A percentile compares a stretch with the other conserved stretches of the same genome.
Conservation (phyloP, 2,113 vertebrate species). For the Cryptotis parvus region DNA sequence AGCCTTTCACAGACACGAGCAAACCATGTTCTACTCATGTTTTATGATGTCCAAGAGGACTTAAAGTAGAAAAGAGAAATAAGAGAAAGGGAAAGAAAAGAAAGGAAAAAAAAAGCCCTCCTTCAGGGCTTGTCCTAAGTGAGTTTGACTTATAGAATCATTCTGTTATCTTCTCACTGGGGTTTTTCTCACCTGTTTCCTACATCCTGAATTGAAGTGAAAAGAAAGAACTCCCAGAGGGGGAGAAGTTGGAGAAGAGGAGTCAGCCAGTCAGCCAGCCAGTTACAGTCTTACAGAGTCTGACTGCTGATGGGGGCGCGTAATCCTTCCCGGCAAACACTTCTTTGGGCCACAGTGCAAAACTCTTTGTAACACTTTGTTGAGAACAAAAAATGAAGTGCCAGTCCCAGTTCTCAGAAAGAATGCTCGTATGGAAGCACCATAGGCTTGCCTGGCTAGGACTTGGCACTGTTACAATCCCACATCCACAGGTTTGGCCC, state of each 20-base stretch:
- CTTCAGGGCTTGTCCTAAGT: conserved; percentile 29
- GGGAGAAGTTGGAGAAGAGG: background rate
- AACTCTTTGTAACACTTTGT: background rate
- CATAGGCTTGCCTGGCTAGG: background rate
- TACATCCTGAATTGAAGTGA: background rate
- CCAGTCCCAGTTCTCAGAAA: conserved; percentile 1
- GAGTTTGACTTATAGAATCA: conserved; percentile 10
- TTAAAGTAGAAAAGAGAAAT: conserved; percentile 30
- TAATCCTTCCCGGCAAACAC: background rate
- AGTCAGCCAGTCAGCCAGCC: background rate
- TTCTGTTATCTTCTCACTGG: background rate
- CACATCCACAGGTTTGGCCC: background rate
- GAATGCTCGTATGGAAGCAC: background rate
- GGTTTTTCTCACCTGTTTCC: conserved; percentile 29
- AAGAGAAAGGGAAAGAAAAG: background rate
- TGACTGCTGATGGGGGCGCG: background rate
- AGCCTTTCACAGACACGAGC: conserved; percentile 44
- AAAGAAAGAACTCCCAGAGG: background rate
- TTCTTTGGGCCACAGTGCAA: background rate
- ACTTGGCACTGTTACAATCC: background rate
- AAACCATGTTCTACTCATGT: conserved; percentile 44
- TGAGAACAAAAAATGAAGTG: conserved; percentile 22
- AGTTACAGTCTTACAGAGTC: background rate
- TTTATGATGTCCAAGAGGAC: conserved; percentile 47
- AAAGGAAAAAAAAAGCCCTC: too few species aligned